These are phyloP conservation scores for Neuroscelio doddi DNA, from an alignment of 2,888 invertebrate genomes.

Conservation along the genomic window DNA sequence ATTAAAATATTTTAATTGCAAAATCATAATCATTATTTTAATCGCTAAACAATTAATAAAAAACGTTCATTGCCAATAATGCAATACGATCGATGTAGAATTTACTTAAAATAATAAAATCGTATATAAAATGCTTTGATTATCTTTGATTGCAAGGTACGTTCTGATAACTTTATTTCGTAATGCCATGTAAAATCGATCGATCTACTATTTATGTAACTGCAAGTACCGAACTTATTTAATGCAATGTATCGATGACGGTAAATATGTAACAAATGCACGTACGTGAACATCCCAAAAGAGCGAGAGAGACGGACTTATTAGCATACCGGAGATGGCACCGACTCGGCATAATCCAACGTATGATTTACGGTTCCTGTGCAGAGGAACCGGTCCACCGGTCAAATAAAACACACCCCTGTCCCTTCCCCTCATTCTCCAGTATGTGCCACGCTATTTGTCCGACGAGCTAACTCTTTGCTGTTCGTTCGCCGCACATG, in stretches of 20 bases:
- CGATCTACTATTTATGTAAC: too few species aligned
- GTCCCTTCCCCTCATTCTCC: constrained; percentile 8
- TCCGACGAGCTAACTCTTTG: constrained; percentile 15
- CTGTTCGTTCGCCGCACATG: constrained; percentile 1
- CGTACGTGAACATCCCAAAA: neutral
- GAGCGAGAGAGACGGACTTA: constrained; percentile 46
- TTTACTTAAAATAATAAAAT: too few species aligned
- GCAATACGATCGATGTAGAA: too few species aligned
- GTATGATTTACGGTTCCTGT: constrained; percentile 59
- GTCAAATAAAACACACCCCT: constrained; percentile 51
- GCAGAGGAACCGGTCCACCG: constrained; percentile 56
- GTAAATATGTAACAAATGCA: neutral
- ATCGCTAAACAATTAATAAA: too few species aligned
- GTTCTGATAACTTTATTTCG: too few species aligned
- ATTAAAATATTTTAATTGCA: too few species aligned
- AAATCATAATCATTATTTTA: too few species aligned
- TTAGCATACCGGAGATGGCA: constrained; percentile 56
- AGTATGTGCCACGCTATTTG: constrained; percentile 32
- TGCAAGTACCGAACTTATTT: neutral
- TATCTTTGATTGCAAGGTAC: too few species aligned
- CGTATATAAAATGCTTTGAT: too few species aligned
- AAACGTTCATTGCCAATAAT: too few species aligned
- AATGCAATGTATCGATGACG: too few species aligned
- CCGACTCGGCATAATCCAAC: constrained; percentile 53
- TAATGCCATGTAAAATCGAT: too few species aligned